Base-by-base conservation (phyloP, 2,797 vertebrate genomes). In the Scolopax bukidnonensis region DNA sequence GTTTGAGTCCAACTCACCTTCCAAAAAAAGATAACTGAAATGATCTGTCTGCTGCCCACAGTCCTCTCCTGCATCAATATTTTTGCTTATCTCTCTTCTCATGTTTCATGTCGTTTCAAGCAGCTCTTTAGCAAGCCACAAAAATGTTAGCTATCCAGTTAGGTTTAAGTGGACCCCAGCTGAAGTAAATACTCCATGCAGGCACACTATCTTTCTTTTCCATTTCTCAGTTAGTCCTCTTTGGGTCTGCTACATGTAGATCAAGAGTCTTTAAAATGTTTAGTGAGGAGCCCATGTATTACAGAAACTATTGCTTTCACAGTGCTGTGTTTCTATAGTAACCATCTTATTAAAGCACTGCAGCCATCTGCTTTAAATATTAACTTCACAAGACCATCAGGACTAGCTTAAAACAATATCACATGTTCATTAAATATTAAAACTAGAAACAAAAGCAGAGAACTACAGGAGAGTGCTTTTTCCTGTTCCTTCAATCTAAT, bases 301-400 rank as follows among this genome's bases (percentile, higher is more conserved):
- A 98, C 97, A 98, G 98, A 98, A 98, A 98, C 98, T 98, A 98
- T 97, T 98, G 98, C 97, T 98, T 98, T 98, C 98, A 97, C 96
- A 97, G 96, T 94, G 87, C 96, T 95, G 83, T 87, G 98, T 99
- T 97, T 97, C 98, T 98, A 98, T 98, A 98, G 98, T 93, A 97
- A 99, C 98, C 98, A 97, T 97, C 98, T 98, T 98, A 98, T 97
- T 98, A 98, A 98, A 91, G 94, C 97, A 96, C 96, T 96, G 95
- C 93, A 98, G 97, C 98, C 98, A 99, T 99, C 98, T 99, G 98
- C 98, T 99, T 98, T 98, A 98, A 98, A 98, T 98, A 98, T 99
- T 98, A 98, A 97, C 98, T 97, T 96, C 87, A 98, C 88, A 94
- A 94, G 95, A 96, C 97, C 97, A 97, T 97, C 95, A 96, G 80